phyloP scores from a whole-genome alignment of 2,113 vertebrate species.

The Actenoides hombroni region DNA sequence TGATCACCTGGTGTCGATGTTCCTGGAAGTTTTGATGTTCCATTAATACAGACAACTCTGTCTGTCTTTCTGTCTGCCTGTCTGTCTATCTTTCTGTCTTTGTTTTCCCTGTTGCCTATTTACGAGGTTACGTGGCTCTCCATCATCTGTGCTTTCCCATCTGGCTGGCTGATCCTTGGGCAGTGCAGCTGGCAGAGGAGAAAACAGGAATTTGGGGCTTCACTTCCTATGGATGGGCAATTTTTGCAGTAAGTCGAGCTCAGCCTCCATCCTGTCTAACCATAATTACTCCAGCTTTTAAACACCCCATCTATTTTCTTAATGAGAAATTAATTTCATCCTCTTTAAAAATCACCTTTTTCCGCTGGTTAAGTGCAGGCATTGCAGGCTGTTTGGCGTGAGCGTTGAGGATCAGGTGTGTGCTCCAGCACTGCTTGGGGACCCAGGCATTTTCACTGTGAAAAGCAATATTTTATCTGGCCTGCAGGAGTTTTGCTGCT shows the following conservation, averaged over 20 bases:
- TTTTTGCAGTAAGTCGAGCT: not conserved
- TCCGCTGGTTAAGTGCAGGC: fast-evolving
- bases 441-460: fast-evolving
- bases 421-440: not conserved
- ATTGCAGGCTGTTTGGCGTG: fast-evolving
- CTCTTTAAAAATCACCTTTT: not conserved
- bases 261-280: not conserved
- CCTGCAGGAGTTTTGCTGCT: not conserved
- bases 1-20: not conserved
- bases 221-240: not conserved
- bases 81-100: not conserved
- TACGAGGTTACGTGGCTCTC: not conserved
- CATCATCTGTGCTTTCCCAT: not conserved
- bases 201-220: not conserved
- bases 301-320: not conserved
- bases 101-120: not conserved
- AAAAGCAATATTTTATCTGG: not conserved
- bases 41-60: not conserved
- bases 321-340: not conserved
- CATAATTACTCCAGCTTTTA: not conserved
- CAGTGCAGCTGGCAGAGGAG: not conserved
- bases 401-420: not conserved
- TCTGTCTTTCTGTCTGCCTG: not conserved
- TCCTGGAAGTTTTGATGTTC: not conserved
- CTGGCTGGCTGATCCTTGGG: not conserved